Evolutionary conservation across 2,113 vertebrate genomes (phyloP), one percentile per base, ranked within the genome.

Genomic region (Semicossyphus pulcher): DNA sequence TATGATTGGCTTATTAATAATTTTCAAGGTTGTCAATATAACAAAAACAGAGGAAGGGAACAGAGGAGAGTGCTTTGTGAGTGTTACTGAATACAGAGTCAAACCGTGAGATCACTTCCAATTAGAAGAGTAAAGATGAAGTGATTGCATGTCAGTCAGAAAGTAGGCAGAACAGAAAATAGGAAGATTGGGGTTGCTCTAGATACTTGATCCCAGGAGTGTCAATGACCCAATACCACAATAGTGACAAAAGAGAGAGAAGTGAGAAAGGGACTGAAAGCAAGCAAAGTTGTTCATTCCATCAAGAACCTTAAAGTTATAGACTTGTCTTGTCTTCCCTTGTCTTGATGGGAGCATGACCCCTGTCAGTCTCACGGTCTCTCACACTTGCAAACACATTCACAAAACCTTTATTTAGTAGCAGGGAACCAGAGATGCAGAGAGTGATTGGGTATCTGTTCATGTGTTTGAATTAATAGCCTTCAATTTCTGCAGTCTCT

Each of bases 121-220:
- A 65, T 76, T 54, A 72, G 61, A 80, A 42, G 52, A 86, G 70
- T 64, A 48, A 75, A 74, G 53, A 72, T 58, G 62, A 83, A 79
- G 65, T 53, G 56, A 79, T 57, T 65, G 41, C 18, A 69, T 45
- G 57, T 73, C 71, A 86, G 57, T 76, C 45, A 81, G 78, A 77
- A 85, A 86, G 68, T 80, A 82, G 81, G 71, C 68, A 83, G 72
- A 81, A 71, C 15, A 81, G 37, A 81, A 86, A 79, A 73, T 54
- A 71, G 37, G 66, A 73, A 83, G 69, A 93, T 86, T 69, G 76
- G 86, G 85, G 85, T 88, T 89, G 91, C 71, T 90, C 91, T 76
- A 93, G 71, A 89, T 94, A 75, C 32, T 18, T 42, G 52, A 88
- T 94, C 92, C 89, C 93, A 77, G 25, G 90, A 90, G 93, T 48